Conservation (phyloP, 2,888 invertebrate genomes). For the Panzeria rudis region DNA sequence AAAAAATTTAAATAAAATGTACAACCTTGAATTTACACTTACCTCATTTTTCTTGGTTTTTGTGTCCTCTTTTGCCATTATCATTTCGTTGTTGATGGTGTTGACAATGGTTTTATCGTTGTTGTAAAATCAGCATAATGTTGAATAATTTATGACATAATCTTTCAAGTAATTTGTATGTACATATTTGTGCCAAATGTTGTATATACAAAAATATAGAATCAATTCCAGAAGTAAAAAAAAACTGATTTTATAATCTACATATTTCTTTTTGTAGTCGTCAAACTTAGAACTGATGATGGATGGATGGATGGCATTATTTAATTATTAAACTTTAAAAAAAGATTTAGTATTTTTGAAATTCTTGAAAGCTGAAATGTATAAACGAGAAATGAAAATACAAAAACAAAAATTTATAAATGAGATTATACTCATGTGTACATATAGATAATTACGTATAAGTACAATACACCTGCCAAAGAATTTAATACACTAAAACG, state of each 20-base stretch:
- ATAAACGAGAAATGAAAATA: too few relatives aligned
- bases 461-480: background rate
- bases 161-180: conserved; percentile 29
- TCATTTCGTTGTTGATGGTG: conserved; percentile 15
- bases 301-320: background rate
- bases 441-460: background rate
- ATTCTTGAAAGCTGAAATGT: conserved; percentile 3
- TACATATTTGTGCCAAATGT: conserved; percentile 11
- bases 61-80: conserved; percentile 1
- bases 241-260: background rate
- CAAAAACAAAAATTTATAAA: background rate
- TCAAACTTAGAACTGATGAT: background rate
- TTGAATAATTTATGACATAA: conserved; percentile 52
- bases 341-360: background rate
- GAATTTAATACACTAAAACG: background rate
- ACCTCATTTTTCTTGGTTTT: conserved; percentile 36
- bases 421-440: background rate
- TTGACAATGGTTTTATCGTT: conserved; percentile 31
- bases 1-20: background rate
- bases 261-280: background rate
- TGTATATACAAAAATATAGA: background rate
- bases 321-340: background rate
- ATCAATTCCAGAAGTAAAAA: background rate
- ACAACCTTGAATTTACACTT: conserved; percentile 26
- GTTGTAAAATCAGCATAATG: conserved; percentile 54